Evolutionary conservation across 2,797 vertebrate genomes (phyloP).

Genomic region (Chelonia mydas): DNA sequence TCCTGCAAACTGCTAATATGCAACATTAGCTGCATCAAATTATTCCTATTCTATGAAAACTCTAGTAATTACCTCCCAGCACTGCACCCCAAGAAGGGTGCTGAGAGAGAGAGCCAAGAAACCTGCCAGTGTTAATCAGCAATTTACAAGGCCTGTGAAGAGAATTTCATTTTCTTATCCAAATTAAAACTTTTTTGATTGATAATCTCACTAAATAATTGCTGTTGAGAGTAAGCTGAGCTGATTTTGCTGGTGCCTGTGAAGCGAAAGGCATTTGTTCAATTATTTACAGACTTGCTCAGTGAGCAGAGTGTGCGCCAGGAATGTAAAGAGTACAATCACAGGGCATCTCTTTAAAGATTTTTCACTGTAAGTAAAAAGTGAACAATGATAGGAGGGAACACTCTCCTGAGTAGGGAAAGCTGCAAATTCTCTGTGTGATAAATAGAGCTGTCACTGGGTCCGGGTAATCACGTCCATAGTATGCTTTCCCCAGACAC

Average conservation of each 20-base stretch:
- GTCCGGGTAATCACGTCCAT: slow-evolving; percentile 24
- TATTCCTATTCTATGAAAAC: slow-evolving; percentile 52
- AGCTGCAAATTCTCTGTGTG: neutral
- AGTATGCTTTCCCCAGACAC: neutral
- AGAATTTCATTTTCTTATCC: slow-evolving; percentile 52
- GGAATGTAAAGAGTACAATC: slow-evolving; percentile 57
- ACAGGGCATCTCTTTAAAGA: slow-evolving; percentile 1
- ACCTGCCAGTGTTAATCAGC: slow-evolving; percentile 45
- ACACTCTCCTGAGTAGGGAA: neutral
- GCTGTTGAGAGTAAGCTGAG: slow-evolving; percentile 16
- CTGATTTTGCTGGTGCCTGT: slow-evolving; percentile 1
- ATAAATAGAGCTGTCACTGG: slow-evolving; percentile 49
- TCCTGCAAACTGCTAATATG: slow-evolving; percentile 62
- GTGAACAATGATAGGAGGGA: neutral
- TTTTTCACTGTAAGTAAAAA: slow-evolving; percentile 52
- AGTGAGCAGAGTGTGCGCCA: slow-evolving; percentile 8
- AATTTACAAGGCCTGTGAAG: neutral
- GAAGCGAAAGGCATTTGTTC: slow-evolving; percentile 31
- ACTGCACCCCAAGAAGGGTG: neutral
- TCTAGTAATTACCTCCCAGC: slow-evolving; percentile 42
- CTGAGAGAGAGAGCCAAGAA: neutral
- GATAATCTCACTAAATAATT: slow-evolving; percentile 60
- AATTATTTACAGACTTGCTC: slow-evolving; percentile 59
- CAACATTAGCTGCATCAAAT: slow-evolving; percentile 67
- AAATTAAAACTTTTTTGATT: slow-evolving; percentile 38